Evolutionary conservation across 2,113 vertebrate genomes (phyloP).

Genomic region (Laticauda laticaudata): DNA sequence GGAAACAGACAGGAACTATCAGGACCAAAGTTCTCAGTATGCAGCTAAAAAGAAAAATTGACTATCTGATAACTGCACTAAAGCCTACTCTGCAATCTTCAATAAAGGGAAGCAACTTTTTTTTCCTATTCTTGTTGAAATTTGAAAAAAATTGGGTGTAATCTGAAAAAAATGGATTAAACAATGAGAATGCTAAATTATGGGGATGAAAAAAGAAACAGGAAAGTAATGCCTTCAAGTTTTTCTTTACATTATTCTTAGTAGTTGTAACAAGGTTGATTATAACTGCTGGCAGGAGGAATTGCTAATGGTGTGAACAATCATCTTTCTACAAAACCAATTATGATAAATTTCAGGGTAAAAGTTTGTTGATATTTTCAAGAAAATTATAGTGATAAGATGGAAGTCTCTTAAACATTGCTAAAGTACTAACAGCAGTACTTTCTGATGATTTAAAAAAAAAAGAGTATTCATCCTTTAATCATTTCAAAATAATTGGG

Average conservation of each 20-base stretch:
- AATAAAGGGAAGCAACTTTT: neutral
- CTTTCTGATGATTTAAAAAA: neutral
- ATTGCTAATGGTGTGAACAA: neutral
- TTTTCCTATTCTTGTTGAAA: neutral
- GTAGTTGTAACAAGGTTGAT: neutral
- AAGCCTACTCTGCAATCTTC: neutral
- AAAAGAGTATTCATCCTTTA: neutral
- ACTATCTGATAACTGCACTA: neutral
- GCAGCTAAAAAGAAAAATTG: neutral
- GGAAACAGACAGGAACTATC: neutral
- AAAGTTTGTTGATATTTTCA: neutral
- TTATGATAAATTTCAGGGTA: neutral
- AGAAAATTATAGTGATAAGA: neutral
- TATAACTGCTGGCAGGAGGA: neutral
- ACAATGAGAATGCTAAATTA: neutral
- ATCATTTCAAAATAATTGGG: neutral
- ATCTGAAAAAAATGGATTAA: neutral
- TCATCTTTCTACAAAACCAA: neutral
- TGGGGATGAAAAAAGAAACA: neutral
- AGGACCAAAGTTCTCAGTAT: neutral
- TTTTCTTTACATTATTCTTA: neutral
- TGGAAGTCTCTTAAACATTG: neutral
- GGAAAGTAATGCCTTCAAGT: neutral
- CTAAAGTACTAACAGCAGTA: neutral
- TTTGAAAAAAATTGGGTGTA: neutral